Percentiles rank a stretch among this genome's conserved stretches.
Evolutionary conservation across 2,888 invertebrate genomes (phyloP).

Genomic region (Steromphala cineraria): DNA sequence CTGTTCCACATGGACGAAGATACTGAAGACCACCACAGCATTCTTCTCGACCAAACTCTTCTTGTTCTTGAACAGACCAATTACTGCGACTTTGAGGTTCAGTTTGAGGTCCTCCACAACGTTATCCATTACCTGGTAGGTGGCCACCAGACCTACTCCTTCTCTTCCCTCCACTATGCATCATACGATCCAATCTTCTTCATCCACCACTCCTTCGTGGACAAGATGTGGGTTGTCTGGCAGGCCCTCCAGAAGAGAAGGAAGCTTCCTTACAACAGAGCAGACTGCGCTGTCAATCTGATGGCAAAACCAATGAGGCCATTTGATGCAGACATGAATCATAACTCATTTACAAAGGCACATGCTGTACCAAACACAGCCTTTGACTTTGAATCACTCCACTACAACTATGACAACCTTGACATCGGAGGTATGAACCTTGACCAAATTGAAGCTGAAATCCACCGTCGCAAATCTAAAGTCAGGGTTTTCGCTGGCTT

Average conservation of each 20-base stretch:
- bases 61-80: conserved; percentile 31
- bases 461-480: neutral
- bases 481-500: conserved; percentile 23
- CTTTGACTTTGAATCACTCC: conserved; percentile 26
- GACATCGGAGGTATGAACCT: conserved; percentile 39
- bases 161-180: conserved; percentile 31
- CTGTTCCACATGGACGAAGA: conserved; percentile 30
- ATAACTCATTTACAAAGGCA: neutral
- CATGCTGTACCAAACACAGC: conserved; percentile 23
- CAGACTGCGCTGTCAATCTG: conserved; percentile 24
- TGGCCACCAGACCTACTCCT: conserved; percentile 3
- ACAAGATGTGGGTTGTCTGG: conserved; percentile 34
- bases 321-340: conserved; percentile 25
- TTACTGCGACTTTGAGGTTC: conserved; percentile 32
- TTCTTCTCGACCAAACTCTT: conserved; percentile 34
- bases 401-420: conserved; percentile 31
- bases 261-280: conserved; percentile 21
- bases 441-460: conserved; percentile 30
- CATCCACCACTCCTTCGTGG: conserved; percentile 28
- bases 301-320: conserved; percentile 25
- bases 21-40: conserved; percentile 27
- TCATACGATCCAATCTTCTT: conserved; percentile 34
- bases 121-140: conserved; percentile 25
- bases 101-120: conserved; percentile 31
- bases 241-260: conserved; percentile 32